Conservation (phyloP, 2,113 vertebrate species). For the Scartelaos histophorus region DNA sequence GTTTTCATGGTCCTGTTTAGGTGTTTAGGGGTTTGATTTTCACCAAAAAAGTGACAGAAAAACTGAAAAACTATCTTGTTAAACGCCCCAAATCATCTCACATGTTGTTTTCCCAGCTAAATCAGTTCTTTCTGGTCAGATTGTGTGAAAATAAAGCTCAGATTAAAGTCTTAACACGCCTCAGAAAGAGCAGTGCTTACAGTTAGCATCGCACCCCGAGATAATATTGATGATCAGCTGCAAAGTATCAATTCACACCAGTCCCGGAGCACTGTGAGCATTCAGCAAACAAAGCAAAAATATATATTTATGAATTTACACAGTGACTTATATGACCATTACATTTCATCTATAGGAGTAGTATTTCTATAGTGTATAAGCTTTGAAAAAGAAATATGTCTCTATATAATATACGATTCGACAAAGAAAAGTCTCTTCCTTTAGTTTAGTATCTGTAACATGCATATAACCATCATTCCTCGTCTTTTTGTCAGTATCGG, state of each 20-base stretch:
- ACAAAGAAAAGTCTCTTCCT: slow-evolving; percentile 40
- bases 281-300: slow-evolving; percentile 33
- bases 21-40: no score
- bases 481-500: neutral
- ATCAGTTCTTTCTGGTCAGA: no score
- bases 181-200: no score
- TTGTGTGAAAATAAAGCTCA: no score
- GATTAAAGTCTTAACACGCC: no score
- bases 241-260: slow-evolving; percentile 3
- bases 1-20: no score
- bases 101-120: no score
- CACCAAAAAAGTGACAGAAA: no score
- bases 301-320: slow-evolving; percentile 56
- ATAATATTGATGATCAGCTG: no score
- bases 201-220: no score
- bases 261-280: slow-evolving; percentile 23
- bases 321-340: slow-evolving; percentile 34
- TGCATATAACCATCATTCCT: slow-evolving; percentile 55
- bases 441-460: slow-evolving; percentile 52
- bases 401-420: slow-evolving; percentile 43
- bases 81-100: no score
- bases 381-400: slow-evolving; percentile 36
- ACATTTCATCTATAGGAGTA: slow-evolving; percentile 28
- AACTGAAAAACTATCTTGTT: no score
- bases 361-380: slow-evolving; percentile 45